Evolutionary conservation across 2,797 vertebrate genomes (phyloP).

Genomic region (Falco peregrinus): DNA sequence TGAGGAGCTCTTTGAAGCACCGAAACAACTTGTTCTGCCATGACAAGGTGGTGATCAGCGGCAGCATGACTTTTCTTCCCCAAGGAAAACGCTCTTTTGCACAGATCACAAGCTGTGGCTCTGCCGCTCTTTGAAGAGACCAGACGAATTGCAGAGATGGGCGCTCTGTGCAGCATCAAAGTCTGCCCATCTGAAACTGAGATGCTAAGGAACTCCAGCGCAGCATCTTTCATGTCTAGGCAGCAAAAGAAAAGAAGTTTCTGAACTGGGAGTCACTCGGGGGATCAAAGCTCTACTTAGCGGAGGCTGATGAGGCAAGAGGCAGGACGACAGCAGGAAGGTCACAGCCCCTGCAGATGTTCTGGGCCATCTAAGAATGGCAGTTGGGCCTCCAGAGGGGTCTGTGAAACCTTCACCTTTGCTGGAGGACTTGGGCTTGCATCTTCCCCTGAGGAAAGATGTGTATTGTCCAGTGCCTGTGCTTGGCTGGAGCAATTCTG

Average conservation of each 20-base stretch:
- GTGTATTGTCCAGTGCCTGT: not conserved
- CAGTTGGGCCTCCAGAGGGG: not conserved
- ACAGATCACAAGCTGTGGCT: not conserved
- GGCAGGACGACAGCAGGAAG: not conserved
- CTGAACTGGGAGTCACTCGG: not conserved
- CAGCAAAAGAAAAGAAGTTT: not conserved
- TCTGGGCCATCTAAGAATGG: not conserved
- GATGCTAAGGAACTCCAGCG: not conserved
- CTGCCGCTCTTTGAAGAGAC: not conserved
- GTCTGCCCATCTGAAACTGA: not conserved
- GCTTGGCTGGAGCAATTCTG: accelerated
- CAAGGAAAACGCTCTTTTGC: not conserved
- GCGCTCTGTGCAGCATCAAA: not conserved
- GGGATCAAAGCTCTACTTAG: not conserved
- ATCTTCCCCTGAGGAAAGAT: accelerated
- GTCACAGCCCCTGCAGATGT: accelerated
- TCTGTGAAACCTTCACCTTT: not conserved
- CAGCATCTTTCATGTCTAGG: not conserved
- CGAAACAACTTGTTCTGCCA: not conserved
- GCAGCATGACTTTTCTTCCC: not conserved
- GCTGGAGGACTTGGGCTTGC: not conserved
- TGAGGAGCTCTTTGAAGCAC: conserved; percentile 26
- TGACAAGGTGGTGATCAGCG: not conserved
- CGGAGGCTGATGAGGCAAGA: not conserved
- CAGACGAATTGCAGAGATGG: not conserved